Evolutionary conservation across 2,888 invertebrate species (phyloP), one percentile per base, ranked within the genome.

Genomic region (Acleris literana): DNA sequence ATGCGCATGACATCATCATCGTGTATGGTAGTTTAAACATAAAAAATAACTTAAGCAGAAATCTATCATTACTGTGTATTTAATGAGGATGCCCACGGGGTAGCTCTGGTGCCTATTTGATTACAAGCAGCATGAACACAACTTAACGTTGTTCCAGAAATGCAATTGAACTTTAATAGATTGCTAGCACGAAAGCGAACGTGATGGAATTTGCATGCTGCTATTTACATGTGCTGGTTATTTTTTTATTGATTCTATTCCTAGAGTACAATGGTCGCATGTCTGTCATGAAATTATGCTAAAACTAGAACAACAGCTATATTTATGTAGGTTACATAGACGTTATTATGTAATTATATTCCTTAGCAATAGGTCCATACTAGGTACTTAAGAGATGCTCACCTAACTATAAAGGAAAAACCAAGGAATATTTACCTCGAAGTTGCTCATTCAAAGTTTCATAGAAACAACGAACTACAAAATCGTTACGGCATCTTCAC

Each of bases 1-100:
- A 79, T 75, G 76, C 73, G 79, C 72, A 84, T 91, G 89, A 91
- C 90, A 88, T 90, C 90, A 90, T 80, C 79, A 75, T 77, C 70
- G 16, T 72, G 72, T 74, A 75, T 76, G 80, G 81, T 39, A 61
- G 52, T 51, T 60, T 51, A 56, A 52, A 66, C 52, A 39, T 62
- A 39, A 52, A 56, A 82, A 82, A 83, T 82, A 78, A 80, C 79
- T 77, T 78, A 80, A 72, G 76, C 53, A 39, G 22, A 20, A 53
- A 39, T 57, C 39, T 39, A 46, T 48, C 46, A 62, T 53, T 55
- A 43, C 39, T 43, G 59, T 52, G 46, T 57, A 39, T 43, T 60
- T 43, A 60, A 60, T 17, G n/a, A 43, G 51, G 11, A 59, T 22
- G 54, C 39, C 29, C 29, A n/a, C 29, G 18, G 52, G 39, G 39